Evolutionary conservation across 2,888 invertebrate species (phyloP).

Genomic region (Cetonia aurata): DNA sequence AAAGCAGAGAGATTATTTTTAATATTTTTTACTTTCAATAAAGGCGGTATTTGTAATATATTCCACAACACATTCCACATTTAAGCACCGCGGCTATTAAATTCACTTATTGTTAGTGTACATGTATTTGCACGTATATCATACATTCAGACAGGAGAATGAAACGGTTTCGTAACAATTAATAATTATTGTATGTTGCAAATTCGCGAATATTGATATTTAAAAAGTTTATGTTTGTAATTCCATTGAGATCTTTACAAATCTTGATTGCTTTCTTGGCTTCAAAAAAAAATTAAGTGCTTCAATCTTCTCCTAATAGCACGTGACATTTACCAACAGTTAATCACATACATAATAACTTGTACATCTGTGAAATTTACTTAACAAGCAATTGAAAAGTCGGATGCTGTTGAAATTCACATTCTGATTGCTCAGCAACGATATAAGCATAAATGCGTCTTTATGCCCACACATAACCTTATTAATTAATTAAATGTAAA

Average conservation of each 20-base stretch:
- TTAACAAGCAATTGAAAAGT: conserved; percentile 4
- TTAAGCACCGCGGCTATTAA: too few relatives aligned
- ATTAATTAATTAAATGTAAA: too few relatives aligned
- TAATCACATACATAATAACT: neutral
- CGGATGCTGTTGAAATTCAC: neutral
- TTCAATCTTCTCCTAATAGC: conserved; percentile 19
- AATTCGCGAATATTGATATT: conserved; percentile 20
- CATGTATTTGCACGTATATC: neutral
- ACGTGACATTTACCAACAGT: conserved; percentile 11
- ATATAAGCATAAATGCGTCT: too few relatives aligned
- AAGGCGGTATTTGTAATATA: too few relatives aligned
- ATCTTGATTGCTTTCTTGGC: neutral
- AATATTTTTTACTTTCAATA: too few relatives aligned
- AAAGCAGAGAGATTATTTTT: too few relatives aligned
- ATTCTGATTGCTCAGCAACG: too few relatives aligned
- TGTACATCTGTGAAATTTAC: conserved; percentile 14
- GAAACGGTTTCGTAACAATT: conserved; percentile 9
- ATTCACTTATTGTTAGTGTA: too few relatives aligned
- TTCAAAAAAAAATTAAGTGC: neutral
- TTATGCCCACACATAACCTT: too few relatives aligned
- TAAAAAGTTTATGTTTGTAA: conserved; percentile 17
- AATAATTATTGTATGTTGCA: conserved; percentile 10
- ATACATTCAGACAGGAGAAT: conserved; percentile 5
- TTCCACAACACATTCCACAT: too few relatives aligned
- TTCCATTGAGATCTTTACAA: neutral